These are phyloP conservation scores for Pachyrhynchus sulphureomaculatus DNA, from an alignment of 1,140 invertebrate genomes.

Conservation along the genomic window DNA sequence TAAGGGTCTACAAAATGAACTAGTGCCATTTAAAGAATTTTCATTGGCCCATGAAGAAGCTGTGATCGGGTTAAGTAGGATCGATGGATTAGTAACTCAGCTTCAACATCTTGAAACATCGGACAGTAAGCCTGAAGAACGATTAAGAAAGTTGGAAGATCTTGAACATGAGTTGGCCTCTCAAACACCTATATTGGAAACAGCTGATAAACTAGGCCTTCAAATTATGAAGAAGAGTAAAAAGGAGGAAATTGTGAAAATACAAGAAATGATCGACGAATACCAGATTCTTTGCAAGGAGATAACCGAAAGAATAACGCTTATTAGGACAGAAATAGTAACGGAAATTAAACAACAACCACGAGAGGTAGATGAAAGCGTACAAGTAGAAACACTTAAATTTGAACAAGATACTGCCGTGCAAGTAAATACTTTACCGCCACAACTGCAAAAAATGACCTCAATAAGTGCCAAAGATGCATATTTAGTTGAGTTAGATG, in stretches of 20 bases:
- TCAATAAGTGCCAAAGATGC: conserved; percentile 77
- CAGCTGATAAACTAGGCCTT: conserved; percentile 61
- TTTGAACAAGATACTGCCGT: conserved; percentile 74
- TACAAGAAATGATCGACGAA: conserved; percentile 68
- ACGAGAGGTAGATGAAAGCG: conserved; percentile 58
- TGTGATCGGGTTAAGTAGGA: conserved; percentile 65
- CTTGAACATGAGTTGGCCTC: conserved; percentile 61
- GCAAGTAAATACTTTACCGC: conserved; percentile 74
- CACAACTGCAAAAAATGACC: conserved; percentile 56
- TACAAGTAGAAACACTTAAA: conserved; percentile 72
- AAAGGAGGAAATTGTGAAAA: conserved; percentile 55
- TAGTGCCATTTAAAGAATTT: conserved; percentile 65
- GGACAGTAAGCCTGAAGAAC: conserved; percentile 48
- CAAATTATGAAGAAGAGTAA: conserved; percentile 60
- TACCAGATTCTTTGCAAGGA: conserved; percentile 68
- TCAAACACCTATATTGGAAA: conserved; percentile 56
- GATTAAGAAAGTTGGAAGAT: conserved; percentile 54
- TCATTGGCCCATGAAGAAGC: conserved; percentile 68
- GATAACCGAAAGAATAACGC: conserved; percentile 58
- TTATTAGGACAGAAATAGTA: conserved; percentile 55
- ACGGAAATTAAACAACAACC: conserved; percentile 41
- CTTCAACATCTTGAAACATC: conserved; percentile 62
- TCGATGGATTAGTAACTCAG: conserved; percentile 69
- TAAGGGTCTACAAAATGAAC: conserved; percentile 54
- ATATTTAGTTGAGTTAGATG: conserved; percentile 70